phyloP scores from a whole-genome alignment of 2,797 vertebrate species.

The Botia almorhae region DNA sequence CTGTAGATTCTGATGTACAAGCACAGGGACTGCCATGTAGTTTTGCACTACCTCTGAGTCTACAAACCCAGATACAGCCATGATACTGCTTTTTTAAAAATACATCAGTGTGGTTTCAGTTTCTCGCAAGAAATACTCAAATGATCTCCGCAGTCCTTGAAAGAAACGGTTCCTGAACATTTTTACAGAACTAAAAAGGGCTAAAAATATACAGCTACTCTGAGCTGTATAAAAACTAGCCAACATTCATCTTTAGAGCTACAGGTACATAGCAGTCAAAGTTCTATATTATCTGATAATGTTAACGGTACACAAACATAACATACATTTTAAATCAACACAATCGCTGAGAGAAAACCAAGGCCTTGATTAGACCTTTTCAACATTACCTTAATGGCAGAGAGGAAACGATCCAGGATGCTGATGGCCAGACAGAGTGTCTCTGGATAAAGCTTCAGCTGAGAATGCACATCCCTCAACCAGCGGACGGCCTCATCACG shows the following conservation, averaged over 20 bases:
- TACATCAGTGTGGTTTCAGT: conserved; percentile 8
- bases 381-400: conserved; percentile 88
- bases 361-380: conserved; percentile 8
- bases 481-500: conserved; percentile 94
- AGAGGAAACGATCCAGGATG: conserved; percentile 95
- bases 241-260: no score
- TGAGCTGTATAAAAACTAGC: no score
- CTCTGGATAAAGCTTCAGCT: conserved; percentile 94
- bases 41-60: not conserved
- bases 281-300: not conserved
- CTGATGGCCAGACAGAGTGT: conserved; percentile 92
- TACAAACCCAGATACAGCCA: not conserved
- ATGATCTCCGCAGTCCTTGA: not conserved
- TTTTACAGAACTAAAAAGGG: no score
- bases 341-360: conserved; percentile 18
- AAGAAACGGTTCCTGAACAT: no score
- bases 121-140: not conserved
- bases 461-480: conserved; percentile 89
- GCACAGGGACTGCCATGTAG: not conserved
- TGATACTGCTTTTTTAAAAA: conserved; percentile 19
- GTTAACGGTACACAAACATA: not conserved
- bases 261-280: not conserved
- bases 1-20: not conserved
- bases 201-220: no score
- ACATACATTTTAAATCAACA: not conserved